These are phyloP conservation scores for Drosophila asahinai DNA, from an alignment of 1,140 invertebrate species.

Conservation along the genomic window DNA sequence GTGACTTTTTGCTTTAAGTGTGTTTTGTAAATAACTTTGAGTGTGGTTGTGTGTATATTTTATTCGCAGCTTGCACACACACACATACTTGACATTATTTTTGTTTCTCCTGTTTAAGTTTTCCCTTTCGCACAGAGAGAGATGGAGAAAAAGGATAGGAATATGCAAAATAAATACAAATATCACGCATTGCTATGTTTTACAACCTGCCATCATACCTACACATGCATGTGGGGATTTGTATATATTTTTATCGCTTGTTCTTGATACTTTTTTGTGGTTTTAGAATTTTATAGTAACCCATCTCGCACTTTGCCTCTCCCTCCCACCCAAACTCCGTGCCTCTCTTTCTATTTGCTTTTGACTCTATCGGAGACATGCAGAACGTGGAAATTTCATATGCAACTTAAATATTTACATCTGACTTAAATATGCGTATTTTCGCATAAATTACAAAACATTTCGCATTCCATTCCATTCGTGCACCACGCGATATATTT, in stretches of 20 bases:
- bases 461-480: slow-evolving; percentile 59
- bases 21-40: slow-evolving; percentile 37
- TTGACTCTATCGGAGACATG: slow-evolving; percentile 69
- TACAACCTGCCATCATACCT: slow-evolving; percentile 63
- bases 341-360: slow-evolving; percentile 19
- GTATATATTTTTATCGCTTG: slow-evolving; percentile 57
- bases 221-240: slow-evolving; percentile 37
- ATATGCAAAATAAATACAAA: slow-evolving; percentile 68
- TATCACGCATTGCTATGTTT: slow-evolving; percentile 71
- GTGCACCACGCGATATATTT: slow-evolving; percentile 65
- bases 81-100: slow-evolving; percentile 66
- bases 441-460: slow-evolving; percentile 79
- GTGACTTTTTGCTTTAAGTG: slow-evolving; percentile 59
- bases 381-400: slow-evolving; percentile 73
- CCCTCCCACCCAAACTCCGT: background rate
- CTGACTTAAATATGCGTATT: slow-evolving; percentile 77
- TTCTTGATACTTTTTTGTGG: slow-evolving; percentile 61
- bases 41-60: slow-evolving; percentile 18
- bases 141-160: background rate
- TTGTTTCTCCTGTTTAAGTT: slow-evolving; percentile 50
- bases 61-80: slow-evolving; percentile 19
- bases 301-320: background rate
- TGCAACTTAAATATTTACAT: slow-evolving; percentile 81
- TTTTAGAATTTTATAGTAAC: slow-evolving; percentile 73
- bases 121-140: slow-evolving; percentile 23